Conservation (phyloP, 1,140 invertebrate genomes). For the Saxidomus purpurata region DNA sequence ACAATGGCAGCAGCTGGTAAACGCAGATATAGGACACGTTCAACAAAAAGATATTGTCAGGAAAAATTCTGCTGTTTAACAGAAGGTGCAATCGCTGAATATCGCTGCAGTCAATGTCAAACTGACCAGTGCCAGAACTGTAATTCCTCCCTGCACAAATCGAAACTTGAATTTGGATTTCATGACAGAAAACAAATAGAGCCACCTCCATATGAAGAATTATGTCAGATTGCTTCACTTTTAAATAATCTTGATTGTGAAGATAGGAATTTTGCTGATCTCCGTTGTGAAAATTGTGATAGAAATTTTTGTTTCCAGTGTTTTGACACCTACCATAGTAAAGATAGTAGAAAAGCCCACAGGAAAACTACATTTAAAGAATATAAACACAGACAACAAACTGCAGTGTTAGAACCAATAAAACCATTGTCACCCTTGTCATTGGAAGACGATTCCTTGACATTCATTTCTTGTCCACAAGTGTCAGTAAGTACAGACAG, state of each 20-base stretch:
- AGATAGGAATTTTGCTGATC: conserved; percentile 84
- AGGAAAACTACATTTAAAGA: conserved; percentile 75
- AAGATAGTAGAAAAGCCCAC: conserved; percentile 74
- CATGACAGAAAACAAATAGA: conserved; percentile 81
- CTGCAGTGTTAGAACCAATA: conserved; percentile 63
- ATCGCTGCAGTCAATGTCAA: conserved; percentile 84
- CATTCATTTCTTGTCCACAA: conserved; percentile 82
- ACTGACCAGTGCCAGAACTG: conserved; percentile 85
- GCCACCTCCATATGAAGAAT: conserved; percentile 72
- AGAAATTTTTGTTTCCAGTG: conserved; percentile 84
- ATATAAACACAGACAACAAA: conserved; percentile 68
- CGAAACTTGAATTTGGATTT: conserved; percentile 81
- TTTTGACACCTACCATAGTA: conserved; percentile 81
- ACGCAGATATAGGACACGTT: conserved; percentile 70
- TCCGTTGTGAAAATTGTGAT: conserved; percentile 84
- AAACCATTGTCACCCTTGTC: conserved; percentile 79
- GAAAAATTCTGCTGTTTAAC: conserved; percentile 83
- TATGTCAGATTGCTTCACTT: conserved; percentile 80
- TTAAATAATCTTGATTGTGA: conserved; percentile 75
- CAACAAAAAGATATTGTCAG: conserved; percentile 80
- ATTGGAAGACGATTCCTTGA: conserved; percentile 77
- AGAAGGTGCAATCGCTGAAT: conserved; percentile 80
- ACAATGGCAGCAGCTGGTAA: conserved; percentile 49
- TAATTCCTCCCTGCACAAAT: conserved; percentile 84
- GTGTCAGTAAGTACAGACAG: conserved; percentile 53